phyloP scores from a whole-genome alignment of 1,140 invertebrate species.

The Drosophila simulans region DNA sequence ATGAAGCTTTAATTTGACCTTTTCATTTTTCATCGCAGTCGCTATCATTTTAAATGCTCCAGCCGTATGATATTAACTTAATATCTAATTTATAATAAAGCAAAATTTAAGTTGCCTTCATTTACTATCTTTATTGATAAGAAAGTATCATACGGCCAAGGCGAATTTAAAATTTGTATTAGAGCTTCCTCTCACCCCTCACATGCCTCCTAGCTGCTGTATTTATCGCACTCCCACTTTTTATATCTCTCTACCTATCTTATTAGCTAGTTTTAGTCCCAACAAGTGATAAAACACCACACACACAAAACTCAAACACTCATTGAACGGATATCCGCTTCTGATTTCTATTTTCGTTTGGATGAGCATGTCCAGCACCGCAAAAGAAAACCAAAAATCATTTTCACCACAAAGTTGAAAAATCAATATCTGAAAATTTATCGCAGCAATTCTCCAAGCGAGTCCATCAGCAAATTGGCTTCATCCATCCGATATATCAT shows the following conservation, averaged over 20 bases:
- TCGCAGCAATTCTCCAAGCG: slow-evolving; percentile 34
- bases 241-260: slow-evolving; percentile 9
- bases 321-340: slow-evolving; percentile 40
- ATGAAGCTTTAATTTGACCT: slow-evolving; percentile 48
- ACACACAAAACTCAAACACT: slow-evolving; percentile 22
- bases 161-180: neutral
- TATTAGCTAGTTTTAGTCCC: slow-evolving; percentile 24
- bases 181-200: slow-evolving; percentile 33
- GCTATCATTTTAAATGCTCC: slow-evolving; percentile 35
- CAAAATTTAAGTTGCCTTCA: neutral
- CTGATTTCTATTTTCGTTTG: slow-evolving; percentile 22
- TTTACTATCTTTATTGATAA: slow-evolving; percentile 8
- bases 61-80: slow-evolving; percentile 18
- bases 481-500: slow-evolving; percentile 43
- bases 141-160: slow-evolving; percentile 2
- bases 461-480: slow-evolving; percentile 59
- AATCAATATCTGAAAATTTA: slow-evolving; percentile 15
- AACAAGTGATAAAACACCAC: slow-evolving; percentile 22
- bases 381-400: slow-evolving; percentile 23
- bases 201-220: slow-evolving; percentile 29
- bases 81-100: neutral
- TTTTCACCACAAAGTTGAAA: slow-evolving; percentile 15
- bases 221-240: slow-evolving; percentile 10
- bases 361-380: slow-evolving; percentile 50
- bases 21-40: slow-evolving; percentile 16